phyloP scores from a whole-genome alignment of 2,888 invertebrate species.

The Apamea anceps region DNA sequence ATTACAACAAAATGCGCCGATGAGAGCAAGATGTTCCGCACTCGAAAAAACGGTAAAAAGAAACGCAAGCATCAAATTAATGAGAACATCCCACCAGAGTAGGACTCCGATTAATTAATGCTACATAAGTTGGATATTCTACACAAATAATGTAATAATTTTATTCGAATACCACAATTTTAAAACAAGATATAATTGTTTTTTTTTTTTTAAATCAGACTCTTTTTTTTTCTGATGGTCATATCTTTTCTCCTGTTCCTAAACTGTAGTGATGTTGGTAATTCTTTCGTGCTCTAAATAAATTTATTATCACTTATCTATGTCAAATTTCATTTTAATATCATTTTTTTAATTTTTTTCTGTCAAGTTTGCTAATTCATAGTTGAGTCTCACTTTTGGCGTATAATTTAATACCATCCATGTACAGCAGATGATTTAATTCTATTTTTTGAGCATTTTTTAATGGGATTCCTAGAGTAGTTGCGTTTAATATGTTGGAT shows the following conservation, averaged over 20 bases:
- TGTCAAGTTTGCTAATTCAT: conserved; percentile 13
- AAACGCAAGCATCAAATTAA: conserved; percentile 11
- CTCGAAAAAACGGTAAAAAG: no score
- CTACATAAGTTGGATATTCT: no score
- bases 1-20: no score
- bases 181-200: background rate
- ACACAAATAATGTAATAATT: no score
- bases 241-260: no score
- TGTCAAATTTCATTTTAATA: conserved; percentile 4
- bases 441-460: no score
- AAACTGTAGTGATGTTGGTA: no score
- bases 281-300: background rate
- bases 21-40: no score
- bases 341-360: background rate
- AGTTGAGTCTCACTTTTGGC: conserved; percentile 15
- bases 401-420: conserved; percentile 35
- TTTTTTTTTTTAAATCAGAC: no score
- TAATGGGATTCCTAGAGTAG: conserved; percentile 10
- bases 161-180: background rate
- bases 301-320: conserved; percentile 12
- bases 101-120: no score
- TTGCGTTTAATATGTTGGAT: conserved; percentile 24
- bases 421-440: conserved; percentile 41
- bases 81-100: no score
- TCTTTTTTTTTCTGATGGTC: no score